phyloP scores from a whole-genome alignment of 2,888 invertebrate genomes.

The Protophormia terraenovae region DNA sequence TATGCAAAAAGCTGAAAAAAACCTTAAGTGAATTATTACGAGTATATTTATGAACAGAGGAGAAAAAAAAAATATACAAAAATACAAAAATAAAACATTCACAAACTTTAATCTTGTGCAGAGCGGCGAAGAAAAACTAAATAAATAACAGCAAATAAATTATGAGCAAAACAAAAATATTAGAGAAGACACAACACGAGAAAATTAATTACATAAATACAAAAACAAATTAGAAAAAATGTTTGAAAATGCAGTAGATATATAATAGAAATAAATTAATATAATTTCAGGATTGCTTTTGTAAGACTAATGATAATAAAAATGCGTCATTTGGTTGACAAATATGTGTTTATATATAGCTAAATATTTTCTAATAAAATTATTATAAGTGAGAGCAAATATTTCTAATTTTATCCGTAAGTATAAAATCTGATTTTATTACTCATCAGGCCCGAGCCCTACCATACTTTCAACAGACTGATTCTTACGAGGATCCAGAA shows the following conservation, averaged over 20 bases:
- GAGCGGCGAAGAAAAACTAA: constrained; percentile 2
- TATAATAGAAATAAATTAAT: too few species aligned
- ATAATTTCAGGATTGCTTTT: too few species aligned
- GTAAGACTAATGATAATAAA: too few species aligned
- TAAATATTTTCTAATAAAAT: too few species aligned
- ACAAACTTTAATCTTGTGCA: constrained; percentile 41
- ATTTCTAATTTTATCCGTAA: too few species aligned
- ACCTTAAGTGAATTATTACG: constrained; percentile 27
- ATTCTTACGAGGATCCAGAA: too few species aligned
- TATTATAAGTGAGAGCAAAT: too few species aligned
- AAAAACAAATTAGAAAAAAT: neutral
- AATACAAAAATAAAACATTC: neutral
- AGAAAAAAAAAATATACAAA: neutral
- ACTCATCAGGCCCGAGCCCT: too few species aligned
- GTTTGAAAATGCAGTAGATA: neutral
- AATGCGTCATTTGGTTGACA: constrained; percentile 30
- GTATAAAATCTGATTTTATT: too few species aligned
- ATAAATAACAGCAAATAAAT: constrained; percentile 43
- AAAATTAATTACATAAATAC: constrained; percentile 48
- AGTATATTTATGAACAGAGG: neutral
- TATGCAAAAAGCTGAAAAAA: constrained; percentile 34
- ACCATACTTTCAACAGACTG: too few species aligned
- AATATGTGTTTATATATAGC: too few species aligned
- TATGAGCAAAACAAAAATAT: constrained; percentile 63
- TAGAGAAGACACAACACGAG: constrained; percentile 33